These are phyloP conservation scores for Heterodera carotae DNA, from an alignment of 1,140 invertebrate genomes.

Conservation along the genomic window DNA sequence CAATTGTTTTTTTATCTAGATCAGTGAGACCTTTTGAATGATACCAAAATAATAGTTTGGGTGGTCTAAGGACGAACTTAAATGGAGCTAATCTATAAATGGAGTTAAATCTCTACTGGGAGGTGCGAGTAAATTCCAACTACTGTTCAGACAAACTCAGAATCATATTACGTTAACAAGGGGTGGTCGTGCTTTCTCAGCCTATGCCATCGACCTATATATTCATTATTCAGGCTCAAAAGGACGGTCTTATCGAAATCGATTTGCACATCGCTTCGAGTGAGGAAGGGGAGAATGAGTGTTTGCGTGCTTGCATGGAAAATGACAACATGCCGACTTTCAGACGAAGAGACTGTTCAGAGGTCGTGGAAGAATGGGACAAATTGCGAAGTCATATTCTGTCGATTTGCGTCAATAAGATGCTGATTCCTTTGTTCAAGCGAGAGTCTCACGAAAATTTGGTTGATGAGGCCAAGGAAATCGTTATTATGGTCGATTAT, in stretches of 20 bases:
- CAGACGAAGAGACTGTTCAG: constrained; percentile 34
- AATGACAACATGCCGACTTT: constrained; percentile 31
- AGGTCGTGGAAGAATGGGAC: constrained; percentile 90
- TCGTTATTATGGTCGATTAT: constrained; percentile 73
- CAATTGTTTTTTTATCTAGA: no score
- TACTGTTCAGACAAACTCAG: no score
- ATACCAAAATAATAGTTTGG: no score
- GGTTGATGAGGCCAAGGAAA: constrained; percentile 83
- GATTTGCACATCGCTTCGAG: constrained; percentile 38
- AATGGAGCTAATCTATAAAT: no score
- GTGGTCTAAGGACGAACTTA: no score
- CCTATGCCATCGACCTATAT: no score
- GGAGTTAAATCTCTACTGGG: no score
- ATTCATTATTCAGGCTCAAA: constrained; percentile 72
- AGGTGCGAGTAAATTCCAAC: no score
- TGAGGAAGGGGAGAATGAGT: constrained; percentile 7
- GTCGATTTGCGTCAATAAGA: constrained; percentile 81
- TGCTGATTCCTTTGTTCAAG: constrained; percentile 84
- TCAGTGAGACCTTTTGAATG: no score
- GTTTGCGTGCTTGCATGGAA: constrained; percentile 13
- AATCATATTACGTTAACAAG: no score
- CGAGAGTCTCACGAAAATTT: constrained; percentile 82
- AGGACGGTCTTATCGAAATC: constrained; percentile 50
- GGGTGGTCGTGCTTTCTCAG: no score
- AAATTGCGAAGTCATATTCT: constrained; percentile 81